Percentiles rank a stretch among this genome's conserved stretches.
Evolutionary conservation across 1,140 invertebrate species (phyloP).

Genomic region (Magallana gigas): DNA sequence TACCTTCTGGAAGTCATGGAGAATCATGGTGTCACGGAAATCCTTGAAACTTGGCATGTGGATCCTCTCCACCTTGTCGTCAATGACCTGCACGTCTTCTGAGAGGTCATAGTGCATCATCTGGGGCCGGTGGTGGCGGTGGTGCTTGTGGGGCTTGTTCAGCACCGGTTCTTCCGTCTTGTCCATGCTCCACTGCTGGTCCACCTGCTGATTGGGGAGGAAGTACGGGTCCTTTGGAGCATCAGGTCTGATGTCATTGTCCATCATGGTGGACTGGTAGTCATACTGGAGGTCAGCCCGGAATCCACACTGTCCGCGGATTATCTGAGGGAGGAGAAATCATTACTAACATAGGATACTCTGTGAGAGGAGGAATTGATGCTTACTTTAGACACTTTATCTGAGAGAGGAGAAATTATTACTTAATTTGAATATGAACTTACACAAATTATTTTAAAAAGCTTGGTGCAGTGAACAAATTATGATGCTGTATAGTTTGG

Average conservation of each 20-base stretch:
- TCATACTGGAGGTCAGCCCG: neutral
- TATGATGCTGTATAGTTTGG: no score
- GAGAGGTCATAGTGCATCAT: neutral
- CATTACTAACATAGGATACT: neutral
- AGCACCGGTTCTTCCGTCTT: neutral
- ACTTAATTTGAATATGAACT: no score
- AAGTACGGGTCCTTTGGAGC: neutral
- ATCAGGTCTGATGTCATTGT: neutral
- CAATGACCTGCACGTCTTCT: constrained; percentile 85
- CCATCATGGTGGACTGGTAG: neutral
- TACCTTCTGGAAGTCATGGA: constrained; percentile 92
- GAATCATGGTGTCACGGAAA: constrained; percentile 88
- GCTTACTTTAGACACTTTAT: neutral
- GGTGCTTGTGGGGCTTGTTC: neutral
- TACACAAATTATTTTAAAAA: no score
- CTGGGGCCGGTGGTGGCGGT: neutral
- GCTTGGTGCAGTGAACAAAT: no score
- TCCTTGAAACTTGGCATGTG: constrained; percentile 90
- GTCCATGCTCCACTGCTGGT: neutral
- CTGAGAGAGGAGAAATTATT: neutral
- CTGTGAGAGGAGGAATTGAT: no score
- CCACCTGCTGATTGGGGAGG: neutral
- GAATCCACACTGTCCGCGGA: neutral
- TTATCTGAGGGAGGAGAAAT: neutral
- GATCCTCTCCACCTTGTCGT: constrained; percentile 87